A percentile compares a stretch with the other conserved stretches of the same genome.
phyloP scores from a whole-genome alignment of 2,113 vertebrate species.

The Microtus oregoni region DNA sequence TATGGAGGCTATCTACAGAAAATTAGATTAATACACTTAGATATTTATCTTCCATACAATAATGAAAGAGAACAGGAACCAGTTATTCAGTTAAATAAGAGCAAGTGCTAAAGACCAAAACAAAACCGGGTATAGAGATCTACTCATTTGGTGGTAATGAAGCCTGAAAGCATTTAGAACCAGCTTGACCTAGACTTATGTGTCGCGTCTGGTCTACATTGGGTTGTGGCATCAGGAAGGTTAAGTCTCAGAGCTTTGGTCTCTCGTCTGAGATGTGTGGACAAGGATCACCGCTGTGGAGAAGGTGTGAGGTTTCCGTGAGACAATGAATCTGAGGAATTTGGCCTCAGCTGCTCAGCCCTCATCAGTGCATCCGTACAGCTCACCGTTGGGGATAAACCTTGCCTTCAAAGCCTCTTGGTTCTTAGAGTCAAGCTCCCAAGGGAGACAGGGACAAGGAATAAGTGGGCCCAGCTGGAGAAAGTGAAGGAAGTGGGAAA shows the following conservation, averaged over 20 bases:
- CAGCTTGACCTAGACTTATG: background rate
- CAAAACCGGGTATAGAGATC: background rate
- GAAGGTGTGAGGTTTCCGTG: background rate
- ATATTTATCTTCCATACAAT: background rate
- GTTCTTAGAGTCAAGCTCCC: background rate
- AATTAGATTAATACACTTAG: background rate
- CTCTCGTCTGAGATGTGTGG: background rate
- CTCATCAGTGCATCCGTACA: background rate
- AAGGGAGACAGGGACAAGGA: background rate
- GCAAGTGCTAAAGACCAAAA: background rate
- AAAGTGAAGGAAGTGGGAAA: background rate
- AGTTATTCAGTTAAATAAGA: background rate
- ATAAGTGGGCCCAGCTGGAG: background rate
- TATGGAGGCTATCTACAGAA: background rate
- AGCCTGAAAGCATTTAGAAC: background rate
- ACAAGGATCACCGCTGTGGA: background rate
- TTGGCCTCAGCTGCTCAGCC: background rate
- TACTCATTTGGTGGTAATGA: background rate
- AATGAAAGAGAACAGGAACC: slow-evolving; percentile 17
- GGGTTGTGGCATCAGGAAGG: background rate
- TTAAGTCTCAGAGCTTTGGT: background rate
- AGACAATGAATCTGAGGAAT: background rate
- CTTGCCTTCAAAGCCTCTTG: background rate
- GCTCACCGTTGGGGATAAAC: background rate
- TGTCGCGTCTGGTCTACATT: background rate